Base-by-base conservation (phyloP, 2,888 invertebrate species). In the Gandaritis pyraliata region DNA sequence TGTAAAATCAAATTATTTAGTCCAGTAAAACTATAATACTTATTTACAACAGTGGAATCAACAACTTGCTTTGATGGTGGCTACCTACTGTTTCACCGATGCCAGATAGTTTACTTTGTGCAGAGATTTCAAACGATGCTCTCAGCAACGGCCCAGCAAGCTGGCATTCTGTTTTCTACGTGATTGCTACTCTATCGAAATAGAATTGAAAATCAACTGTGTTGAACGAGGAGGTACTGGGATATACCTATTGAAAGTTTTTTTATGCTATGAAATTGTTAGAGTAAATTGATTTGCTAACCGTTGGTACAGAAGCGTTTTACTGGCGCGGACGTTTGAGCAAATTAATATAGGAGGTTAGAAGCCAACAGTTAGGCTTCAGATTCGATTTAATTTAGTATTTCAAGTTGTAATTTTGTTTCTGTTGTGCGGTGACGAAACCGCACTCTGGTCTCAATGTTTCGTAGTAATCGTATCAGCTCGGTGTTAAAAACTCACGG, bases 221-320 rank as follows among this genome's bases (percentile, higher is more conserved):
- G 58, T 61, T 59, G 63, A 66, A 29, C 54, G 60, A 48, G 33
- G 45, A 52, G 16, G 60, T 53, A 48, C 51, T 23, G 6, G 23
- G 23, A 23, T 23, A 29, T 39, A 53, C 46, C 43, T 41, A 53
- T 51, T 60, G 64, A 57, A 61, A 58, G 48, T 38, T 67, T 74
- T n/a, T 73, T 75, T 72, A 66, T 66, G 66, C 58, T 58, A 41
- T 8, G 62, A 70, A 71, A 68, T 66, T 61, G 65, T 65, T 52
- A 63, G 23, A 6, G 68, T 73, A 76, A 81, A 83, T 81, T 81
- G 78, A 82, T 84, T 83, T 82, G 70, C 73, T 66, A 74, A 66
- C 65, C 67, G 75, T 63, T 75, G 70, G 67, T 71, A 73, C 65
- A 69, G 64, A 72, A 73, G 60, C 74, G 73, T 23, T 23, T 77